Conservation (phyloP, 2,888 invertebrate species). For the Silvanus unidentatus region DNA sequence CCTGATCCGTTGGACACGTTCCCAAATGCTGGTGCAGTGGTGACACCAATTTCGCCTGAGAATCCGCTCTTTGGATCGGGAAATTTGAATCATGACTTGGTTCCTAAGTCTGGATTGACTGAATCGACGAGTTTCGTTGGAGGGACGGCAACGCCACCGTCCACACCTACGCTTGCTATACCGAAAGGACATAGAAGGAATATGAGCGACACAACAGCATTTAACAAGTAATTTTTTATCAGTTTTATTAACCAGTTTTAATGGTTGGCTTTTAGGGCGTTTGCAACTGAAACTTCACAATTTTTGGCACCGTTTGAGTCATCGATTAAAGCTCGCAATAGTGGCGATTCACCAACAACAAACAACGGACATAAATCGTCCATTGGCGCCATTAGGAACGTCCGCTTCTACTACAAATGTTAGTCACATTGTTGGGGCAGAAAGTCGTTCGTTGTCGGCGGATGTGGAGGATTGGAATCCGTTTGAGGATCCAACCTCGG, state of each 20-base stretch:
- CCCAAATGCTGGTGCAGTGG: conserved; percentile 20
- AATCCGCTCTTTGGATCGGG: conserved; percentile 31
- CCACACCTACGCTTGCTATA: conserved; percentile 40
- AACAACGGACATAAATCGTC: conserved; percentile 29
- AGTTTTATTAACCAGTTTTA: no score
- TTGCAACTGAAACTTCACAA: conserved; percentile 68
- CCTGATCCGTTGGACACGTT: conserved; percentile 26
- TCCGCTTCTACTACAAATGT: conserved; percentile 44
- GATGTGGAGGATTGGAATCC: conserved; percentile 78
- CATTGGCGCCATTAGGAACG: conserved; percentile 37
- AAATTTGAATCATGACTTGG: conserved; percentile 17
- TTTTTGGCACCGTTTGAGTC: conserved; percentile 69
- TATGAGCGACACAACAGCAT: conserved; percentile 78
- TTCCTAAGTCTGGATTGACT: conserved; percentile 29
- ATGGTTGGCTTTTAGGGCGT: conserved; percentile 61
- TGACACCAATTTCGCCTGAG: conserved; percentile 33
- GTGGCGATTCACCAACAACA: conserved; percentile 45
- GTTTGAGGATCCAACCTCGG: conserved; percentile 69
- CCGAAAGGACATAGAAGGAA: conserved; percentile 66
- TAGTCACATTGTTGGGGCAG: conserved; percentile 33
- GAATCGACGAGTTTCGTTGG: conserved; percentile 40
- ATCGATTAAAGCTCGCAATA: conserved; percentile 53
- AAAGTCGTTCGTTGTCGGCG: conserved; percentile 45
- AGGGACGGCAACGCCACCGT: conserved; percentile 37
- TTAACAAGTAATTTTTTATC: conserved; percentile 60